phyloP scores from a whole-genome alignment of 1,140 invertebrate species.

The Zaprionus taronus region DNA sequence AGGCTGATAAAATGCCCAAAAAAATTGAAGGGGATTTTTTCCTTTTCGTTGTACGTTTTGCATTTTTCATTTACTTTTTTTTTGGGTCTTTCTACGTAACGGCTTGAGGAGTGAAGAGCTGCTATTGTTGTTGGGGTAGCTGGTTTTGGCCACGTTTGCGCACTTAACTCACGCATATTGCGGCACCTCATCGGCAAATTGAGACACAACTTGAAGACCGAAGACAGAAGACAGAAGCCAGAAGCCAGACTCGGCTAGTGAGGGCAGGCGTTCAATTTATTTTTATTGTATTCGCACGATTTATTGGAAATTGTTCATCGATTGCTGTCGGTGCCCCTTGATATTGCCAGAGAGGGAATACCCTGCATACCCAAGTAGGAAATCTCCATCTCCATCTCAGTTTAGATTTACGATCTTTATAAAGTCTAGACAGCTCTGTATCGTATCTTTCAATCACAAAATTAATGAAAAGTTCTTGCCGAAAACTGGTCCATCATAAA shows the following conservation, averaged over 20 bases:
- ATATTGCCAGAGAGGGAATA: constrained; percentile 12
- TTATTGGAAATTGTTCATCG: constrained; percentile 69
- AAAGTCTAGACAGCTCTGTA: not conserved
- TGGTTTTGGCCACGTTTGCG: constrained; percentile 62
- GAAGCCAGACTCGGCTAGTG: not conserved
- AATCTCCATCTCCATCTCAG: not conserved
- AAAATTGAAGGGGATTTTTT: constrained; percentile 61
- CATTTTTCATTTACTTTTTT: constrained; percentile 9
- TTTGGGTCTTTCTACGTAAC: constrained; percentile 54
- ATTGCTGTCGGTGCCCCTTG: constrained; percentile 40
- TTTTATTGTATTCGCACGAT: constrained; percentile 77
- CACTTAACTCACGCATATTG: constrained; percentile 63
- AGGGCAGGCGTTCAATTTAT: constrained; percentile 64
- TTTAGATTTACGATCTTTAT: not conserved
- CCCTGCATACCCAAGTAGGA: not conserved
- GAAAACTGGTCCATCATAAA: not conserved
- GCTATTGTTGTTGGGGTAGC: constrained; percentile 17
- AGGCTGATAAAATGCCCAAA: constrained; percentile 24
- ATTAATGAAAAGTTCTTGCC: constrained; percentile 6
- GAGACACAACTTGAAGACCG: constrained; percentile 57
- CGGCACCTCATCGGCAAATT: constrained; percentile 74
- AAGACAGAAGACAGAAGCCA: constrained; percentile 18
- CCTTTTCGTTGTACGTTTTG: constrained; percentile 8
- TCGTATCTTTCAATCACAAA: not conserved
- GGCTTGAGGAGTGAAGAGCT: constrained; percentile 40